Conservation (phyloP, 1,140 invertebrate genomes). For the Plectrocnemia conspersa region DNA sequence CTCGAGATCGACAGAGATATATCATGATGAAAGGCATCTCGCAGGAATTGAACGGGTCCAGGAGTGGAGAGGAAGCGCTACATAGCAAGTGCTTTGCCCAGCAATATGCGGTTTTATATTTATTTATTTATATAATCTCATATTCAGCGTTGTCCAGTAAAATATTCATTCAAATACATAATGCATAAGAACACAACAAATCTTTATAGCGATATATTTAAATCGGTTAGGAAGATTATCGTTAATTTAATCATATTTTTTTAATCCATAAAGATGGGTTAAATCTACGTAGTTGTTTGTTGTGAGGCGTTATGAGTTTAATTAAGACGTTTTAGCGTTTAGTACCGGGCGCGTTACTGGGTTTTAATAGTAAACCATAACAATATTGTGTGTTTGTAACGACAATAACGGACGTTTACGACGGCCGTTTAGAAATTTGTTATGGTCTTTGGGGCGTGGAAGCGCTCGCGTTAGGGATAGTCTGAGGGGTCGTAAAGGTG, state of each 20-base stretch:
- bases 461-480: neutral
- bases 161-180: no score
- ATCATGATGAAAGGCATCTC: slow-evolving; percentile 25
- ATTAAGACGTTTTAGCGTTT: no score
- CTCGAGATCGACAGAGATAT: slow-evolving; percentile 18
- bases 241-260: no score
- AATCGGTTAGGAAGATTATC: no score
- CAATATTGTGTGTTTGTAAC: slow-evolving; percentile 6
- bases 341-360: no score
- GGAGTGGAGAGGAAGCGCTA: neutral
- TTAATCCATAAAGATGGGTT: no score
- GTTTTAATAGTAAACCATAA: slow-evolving; percentile 4
- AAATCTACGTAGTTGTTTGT: no score
- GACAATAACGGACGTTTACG: slow-evolving; percentile 11
- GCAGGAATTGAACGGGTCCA: slow-evolving; percentile 11
- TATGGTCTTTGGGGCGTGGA: neutral
- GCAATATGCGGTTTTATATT: neutral
- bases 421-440: slow-evolving; percentile 14
- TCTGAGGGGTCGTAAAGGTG: slow-evolving; percentile 8
- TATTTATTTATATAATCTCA: no score
- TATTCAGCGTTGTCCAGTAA: no score
- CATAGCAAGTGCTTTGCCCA: neutral
- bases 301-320: no score
- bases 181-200: no score
- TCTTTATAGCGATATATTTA: no score